Evolutionary conservation across 2,888 invertebrate species (phyloP).

Genomic region (Netelia fuscicornis): DNA sequence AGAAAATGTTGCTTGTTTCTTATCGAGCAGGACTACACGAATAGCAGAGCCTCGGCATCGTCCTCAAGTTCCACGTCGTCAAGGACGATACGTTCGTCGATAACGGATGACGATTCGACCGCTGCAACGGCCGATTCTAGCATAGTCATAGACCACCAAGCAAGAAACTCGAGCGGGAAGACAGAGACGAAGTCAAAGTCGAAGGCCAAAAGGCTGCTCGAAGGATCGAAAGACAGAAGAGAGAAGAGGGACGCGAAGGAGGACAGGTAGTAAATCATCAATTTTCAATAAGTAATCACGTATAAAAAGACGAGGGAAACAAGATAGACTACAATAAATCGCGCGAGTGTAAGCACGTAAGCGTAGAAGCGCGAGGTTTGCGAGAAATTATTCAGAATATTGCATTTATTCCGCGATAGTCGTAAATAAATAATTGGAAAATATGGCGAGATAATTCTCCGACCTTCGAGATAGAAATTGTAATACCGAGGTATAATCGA

Average conservation of each 20-base stretch:
- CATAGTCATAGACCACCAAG: constrained; percentile 76
- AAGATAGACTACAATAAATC: constrained; percentile 18
- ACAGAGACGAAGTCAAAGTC: constrained; percentile 76
- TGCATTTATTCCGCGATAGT: constrained; percentile 50
- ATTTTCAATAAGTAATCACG: constrained; percentile 8
- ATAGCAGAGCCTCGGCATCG: constrained; percentile 81
- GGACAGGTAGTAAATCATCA: constrained; percentile 73
- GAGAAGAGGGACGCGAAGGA: constrained; percentile 80
- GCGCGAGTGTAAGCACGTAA: constrained; percentile 18
- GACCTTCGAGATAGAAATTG: constrained; percentile 33
- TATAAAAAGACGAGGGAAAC: not conserved
- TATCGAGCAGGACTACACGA: constrained; percentile 81
- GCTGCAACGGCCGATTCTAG: constrained; percentile 77
- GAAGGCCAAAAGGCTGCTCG: constrained; percentile 79
- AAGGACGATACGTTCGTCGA: constrained; percentile 68
- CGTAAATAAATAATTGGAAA: constrained; percentile 66
- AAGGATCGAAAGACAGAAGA: constrained; percentile 77
- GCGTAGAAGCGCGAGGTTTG: constrained; percentile 5
- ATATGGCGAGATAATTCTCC: constrained; percentile 34
- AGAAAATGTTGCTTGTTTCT: constrained; percentile 39
- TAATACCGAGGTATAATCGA: constrained; percentile 38
- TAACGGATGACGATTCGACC: constrained; percentile 76
- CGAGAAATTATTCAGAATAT: constrained; percentile 60
- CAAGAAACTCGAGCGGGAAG: constrained; percentile 76
- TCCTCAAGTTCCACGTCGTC: constrained; percentile 69